phyloP scores from a whole-genome alignment of 2,888 invertebrate species.

The Eupithecia vulgata region DNA sequence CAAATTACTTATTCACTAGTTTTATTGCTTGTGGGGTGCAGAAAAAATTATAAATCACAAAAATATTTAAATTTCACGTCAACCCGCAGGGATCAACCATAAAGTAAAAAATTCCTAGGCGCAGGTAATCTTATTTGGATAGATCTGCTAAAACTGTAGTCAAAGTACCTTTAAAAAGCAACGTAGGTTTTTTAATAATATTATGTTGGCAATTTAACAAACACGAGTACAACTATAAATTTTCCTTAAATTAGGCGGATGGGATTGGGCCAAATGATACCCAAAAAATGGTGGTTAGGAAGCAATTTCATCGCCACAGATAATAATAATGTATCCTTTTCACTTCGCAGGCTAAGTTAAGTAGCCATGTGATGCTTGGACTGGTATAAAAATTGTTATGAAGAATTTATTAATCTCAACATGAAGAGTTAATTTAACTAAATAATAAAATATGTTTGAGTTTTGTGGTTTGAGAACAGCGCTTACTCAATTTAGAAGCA shows the following conservation, averaged over 20 bases:
- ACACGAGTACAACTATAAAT: not conserved
- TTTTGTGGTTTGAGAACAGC: not conserved
- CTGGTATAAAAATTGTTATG: not conserved
- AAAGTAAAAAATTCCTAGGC: not conserved
- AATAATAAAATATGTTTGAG: not conserved
- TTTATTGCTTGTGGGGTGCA: too few relatives aligned
- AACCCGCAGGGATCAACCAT: too few relatives aligned
- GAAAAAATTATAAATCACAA: too few relatives aligned
- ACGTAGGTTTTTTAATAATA: not conserved
- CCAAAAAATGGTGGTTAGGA: not conserved
- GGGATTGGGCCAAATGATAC: not conserved
- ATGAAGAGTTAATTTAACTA: too few relatives aligned
- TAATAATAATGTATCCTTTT: not conserved
- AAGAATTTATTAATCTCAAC: too few relatives aligned
- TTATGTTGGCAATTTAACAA: not conserved
- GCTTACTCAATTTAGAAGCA: constrained; percentile 24
- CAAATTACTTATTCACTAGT: too few relatives aligned
- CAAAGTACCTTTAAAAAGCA: too few relatives aligned
- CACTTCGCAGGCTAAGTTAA: not conserved
- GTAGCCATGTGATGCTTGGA: not conserved
- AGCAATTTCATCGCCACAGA: not conserved
- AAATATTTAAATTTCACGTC: too few relatives aligned
- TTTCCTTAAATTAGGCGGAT: too few relatives aligned
- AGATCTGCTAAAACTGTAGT: not conserved
- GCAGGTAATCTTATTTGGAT: not conserved